Evolutionary conservation across 1,140 invertebrate species (phyloP), one percentile per base, ranked within the genome.

Genomic region (Leptinotarsa texana): DNA sequence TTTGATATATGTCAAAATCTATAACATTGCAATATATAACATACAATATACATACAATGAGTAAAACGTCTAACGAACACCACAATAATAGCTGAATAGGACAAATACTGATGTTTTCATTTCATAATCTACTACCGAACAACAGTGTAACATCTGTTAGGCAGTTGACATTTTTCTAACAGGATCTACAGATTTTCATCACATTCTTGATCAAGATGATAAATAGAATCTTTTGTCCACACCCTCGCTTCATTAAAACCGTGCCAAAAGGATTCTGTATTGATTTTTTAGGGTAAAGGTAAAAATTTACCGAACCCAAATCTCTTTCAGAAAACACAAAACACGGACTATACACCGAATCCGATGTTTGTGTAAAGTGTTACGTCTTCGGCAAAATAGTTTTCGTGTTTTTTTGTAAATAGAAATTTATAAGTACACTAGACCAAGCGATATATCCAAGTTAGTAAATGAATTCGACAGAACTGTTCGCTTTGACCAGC

Each of bases 181-280:
- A 71, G 69, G 69, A 71, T 71, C 69, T 71, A 71, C 69, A 71
- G 48, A 57, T 71, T 71, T 71, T 71, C 69, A 62, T 71, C 69
- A 71, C 69, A 17, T 71, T 71, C 42, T 71, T 21, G 69, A 71
- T 71, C 69, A 24, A 21, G 69, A 71, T 61, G 69, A 71, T 61
- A 71, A 71, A 71, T 61, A 57, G 49, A 71, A 27, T 42, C 49
- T 24, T 71, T 71, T 71, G 69, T 71, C 69, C 69, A 71, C 69
- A 47, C 69, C 69, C 51, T 48, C 17, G 18, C n/a, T 24, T 71
- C 69, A 71, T 71, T 71, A 62, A 69, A 69, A 62, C 51, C 69
- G 69, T 71, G 24, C 69, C 69, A 18, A 71, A 71, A 71, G 51
- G 69, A 62, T 57, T 71, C 18, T 48, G 42, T 33, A 33, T 33